Evolutionary conservation across 2,113 vertebrate genomes (phyloP).

Genomic region (Lophura nycthemera): DNA sequence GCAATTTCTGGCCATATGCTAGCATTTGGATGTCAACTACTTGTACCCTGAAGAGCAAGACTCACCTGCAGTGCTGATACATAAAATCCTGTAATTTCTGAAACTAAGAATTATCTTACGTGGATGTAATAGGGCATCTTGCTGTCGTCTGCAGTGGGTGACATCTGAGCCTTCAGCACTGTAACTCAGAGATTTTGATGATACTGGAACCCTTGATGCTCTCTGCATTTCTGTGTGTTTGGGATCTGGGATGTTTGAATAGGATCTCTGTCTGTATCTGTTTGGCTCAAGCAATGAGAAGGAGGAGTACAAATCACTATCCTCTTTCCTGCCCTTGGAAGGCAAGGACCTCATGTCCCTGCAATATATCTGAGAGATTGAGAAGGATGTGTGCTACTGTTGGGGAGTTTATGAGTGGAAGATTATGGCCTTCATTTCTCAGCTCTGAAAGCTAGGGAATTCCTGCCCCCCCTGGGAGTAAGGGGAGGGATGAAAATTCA

Average conservation of each 20-base stretch:
- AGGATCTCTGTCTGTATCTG: background rate
- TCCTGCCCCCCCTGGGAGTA: background rate
- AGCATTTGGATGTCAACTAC: background rate
- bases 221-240: background rate
- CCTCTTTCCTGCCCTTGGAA: background rate
- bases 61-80: background rate
- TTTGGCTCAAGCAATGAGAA: background rate
- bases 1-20: background rate
- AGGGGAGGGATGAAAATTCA: background rate
- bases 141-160: background rate
- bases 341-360: background rate
- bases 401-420: background rate
- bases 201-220: background rate
- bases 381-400: background rate
- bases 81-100: background rate
- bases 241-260: background rate
- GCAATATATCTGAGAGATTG: background rate
- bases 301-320: background rate
- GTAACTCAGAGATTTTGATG: background rate
- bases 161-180: background rate
- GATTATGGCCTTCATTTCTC: background rate
- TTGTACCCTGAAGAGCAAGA: background rate
- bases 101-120: background rate
- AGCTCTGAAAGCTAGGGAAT: background rate
- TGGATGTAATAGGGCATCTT: background rate